Evolutionary conservation across 2,888 invertebrate genomes (phyloP).

Genomic region (Hymenopus coronatus): DNA sequence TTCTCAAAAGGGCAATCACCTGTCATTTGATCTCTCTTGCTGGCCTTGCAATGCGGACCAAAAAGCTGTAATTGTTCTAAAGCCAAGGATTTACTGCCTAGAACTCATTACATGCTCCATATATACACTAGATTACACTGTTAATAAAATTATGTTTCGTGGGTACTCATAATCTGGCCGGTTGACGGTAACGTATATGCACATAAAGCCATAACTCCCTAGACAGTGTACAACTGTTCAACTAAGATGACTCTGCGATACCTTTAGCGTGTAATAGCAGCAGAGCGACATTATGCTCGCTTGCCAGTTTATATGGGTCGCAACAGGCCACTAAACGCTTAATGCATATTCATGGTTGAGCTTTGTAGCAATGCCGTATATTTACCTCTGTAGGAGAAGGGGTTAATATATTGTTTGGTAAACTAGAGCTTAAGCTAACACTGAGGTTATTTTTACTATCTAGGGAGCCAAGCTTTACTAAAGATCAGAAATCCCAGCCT

Average conservation of each 20-base stretch:
- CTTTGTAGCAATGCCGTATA: neutral
- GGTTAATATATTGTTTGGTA: neutral
- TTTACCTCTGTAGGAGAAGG: neutral
- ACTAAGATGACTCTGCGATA: neutral
- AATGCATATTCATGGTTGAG: neutral
- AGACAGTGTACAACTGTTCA: neutral
- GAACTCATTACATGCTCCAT: too few species aligned
- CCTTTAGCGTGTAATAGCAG: neutral
- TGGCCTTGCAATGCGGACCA: too few species aligned
- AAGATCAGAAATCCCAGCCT: neutral
- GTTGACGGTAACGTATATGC: neutral
- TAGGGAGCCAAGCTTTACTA: neutral
- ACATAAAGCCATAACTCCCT: neutral
- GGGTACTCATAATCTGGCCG: too few species aligned
- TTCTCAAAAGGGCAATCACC: too few species aligned
- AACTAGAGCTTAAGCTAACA: neutral
- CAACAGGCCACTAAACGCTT: neutral
- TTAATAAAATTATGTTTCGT: too few species aligned
- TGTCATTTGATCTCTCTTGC: too few species aligned
- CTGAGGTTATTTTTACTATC: neutral
- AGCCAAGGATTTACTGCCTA: too few species aligned
- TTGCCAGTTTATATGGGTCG: neutral
- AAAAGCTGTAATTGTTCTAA: too few species aligned
- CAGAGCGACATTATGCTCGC: neutral
- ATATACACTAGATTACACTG: too few species aligned